Conservation (phyloP, 2,797 vertebrate genomes). For the Micrastur ruficollis region DNA sequence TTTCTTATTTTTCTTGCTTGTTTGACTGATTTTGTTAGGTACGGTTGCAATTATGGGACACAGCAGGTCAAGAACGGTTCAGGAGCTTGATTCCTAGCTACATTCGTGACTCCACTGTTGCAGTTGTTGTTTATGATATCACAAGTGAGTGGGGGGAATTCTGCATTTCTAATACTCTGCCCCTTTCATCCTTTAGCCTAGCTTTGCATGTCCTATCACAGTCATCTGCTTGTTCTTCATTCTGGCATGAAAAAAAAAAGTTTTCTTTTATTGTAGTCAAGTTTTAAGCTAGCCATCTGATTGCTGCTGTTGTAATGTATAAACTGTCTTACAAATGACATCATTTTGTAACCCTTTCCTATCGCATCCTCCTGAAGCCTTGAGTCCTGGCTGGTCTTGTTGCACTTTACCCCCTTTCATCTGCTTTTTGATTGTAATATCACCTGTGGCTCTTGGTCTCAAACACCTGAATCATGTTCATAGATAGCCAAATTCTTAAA, state of each 20-base stretch:
- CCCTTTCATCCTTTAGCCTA: constrained; percentile 66
- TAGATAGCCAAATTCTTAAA: background rate
- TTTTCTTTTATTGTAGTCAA: background rate
- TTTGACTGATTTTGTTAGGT: constrained; percentile 86
- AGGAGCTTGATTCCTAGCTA: constrained; percentile 94
- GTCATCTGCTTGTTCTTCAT: constrained; percentile 71
- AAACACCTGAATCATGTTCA: background rate
- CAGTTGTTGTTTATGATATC: constrained; percentile 94
- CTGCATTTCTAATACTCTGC: constrained; percentile 74
- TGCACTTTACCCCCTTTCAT: constrained; percentile 4
- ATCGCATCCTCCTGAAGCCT: background rate
- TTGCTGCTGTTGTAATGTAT: constrained; percentile 20
- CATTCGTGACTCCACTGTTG: constrained; percentile 93
- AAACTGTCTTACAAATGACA: background rate
- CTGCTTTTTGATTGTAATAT: background rate
- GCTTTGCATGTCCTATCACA: constrained; percentile 73
- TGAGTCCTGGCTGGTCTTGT: background rate
- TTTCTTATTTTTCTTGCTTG: constrained; percentile 79
- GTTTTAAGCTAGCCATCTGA: background rate
- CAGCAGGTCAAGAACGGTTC: constrained; percentile 91
- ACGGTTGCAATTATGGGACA: constrained; percentile 93
- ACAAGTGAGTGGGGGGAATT: constrained; percentile 90
- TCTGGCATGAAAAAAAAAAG: constrained; percentile 61
- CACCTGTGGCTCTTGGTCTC: constrained; percentile 23
- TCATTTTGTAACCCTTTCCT: background rate